Evolutionary conservation across 2,888 invertebrate species (phyloP).

Genomic region (Elaeidobius kamerunicus): DNA sequence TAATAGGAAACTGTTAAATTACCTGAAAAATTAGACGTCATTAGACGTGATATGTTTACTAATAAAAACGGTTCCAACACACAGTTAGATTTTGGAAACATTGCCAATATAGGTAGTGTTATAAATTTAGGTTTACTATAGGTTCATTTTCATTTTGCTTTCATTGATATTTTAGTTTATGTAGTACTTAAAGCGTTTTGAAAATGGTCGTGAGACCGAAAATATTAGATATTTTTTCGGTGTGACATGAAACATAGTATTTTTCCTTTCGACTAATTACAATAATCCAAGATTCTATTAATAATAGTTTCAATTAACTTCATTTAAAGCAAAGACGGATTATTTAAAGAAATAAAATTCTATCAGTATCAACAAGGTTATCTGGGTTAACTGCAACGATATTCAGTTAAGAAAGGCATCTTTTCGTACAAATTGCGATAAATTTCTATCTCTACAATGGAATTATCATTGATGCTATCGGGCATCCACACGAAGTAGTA

Average conservation of each 20-base stretch:
- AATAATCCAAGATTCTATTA: too few relatives aligned
- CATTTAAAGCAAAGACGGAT: background rate
- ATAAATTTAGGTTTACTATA: too few relatives aligned
- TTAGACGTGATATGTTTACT: too few relatives aligned
- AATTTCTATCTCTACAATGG: constrained; percentile 7
- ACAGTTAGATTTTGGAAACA: too few relatives aligned
- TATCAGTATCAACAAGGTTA: background rate
- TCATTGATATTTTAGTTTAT: too few relatives aligned
- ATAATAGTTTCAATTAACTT: background rate
- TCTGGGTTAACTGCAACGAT: background rate
- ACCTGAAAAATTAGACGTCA: too few relatives aligned
- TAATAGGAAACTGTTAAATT: too few relatives aligned
- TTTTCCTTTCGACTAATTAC: too few relatives aligned
- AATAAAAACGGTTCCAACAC: too few relatives aligned
- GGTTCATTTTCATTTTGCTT: too few relatives aligned
- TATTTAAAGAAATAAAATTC: background rate
- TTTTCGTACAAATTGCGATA: background rate
- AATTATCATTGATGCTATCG: constrained; percentile 11
- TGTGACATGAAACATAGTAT: too few relatives aligned
- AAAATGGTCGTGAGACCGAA: background rate
- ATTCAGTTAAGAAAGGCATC: background rate
- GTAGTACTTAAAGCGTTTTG: background rate
- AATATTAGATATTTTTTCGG: background rate
- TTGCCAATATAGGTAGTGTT: too few relatives aligned
- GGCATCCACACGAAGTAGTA: constrained; percentile 11